phyloP scores from a whole-genome alignment of 2,888 invertebrate genomes.

The Auanema sp. region DNA sequence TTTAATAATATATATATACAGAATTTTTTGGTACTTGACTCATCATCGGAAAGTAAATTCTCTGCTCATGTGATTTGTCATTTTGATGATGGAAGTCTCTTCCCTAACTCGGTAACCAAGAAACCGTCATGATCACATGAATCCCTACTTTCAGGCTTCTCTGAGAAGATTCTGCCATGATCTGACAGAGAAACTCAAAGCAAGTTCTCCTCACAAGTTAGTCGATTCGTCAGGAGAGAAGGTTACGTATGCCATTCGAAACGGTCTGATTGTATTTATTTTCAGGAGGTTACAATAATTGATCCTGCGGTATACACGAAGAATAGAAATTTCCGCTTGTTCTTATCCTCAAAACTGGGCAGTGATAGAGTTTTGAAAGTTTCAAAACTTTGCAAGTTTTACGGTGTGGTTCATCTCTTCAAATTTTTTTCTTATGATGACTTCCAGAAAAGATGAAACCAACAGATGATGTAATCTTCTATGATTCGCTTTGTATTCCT shows the following conservation, averaged over 20 bases:
- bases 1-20: constrained; percentile 3
- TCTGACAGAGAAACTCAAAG: constrained; percentile 8
- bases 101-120: constrained; percentile 9
- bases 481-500: constrained; percentile 22
- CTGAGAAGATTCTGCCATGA: constrained; percentile 23
- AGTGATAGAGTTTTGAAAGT: constrained; percentile 28
- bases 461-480: constrained; percentile 11
- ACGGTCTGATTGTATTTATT: not conserved
- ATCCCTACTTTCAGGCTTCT: constrained; percentile 15
- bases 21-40: constrained; percentile 47
- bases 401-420: constrained; percentile 20
- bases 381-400: constrained; percentile 42
- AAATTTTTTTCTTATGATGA: not conserved
- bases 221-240: constrained; percentile 12
- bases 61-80: constrained; percentile 48
- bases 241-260: not conserved
- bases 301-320: constrained; percentile 41
- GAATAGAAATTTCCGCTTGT: constrained; percentile 47
- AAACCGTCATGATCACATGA: not conserved
- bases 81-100: constrained; percentile 23
- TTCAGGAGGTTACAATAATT: constrained; percentile 19
- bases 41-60: constrained; percentile 38
- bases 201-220: constrained; percentile 8
- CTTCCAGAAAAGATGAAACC: not conserved
- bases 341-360: constrained; percentile 43